These are phyloP conservation scores for Myripristis jacobus DNA, from an alignment of 2,797 vertebrate genomes.

Conservation along the genomic window DNA sequence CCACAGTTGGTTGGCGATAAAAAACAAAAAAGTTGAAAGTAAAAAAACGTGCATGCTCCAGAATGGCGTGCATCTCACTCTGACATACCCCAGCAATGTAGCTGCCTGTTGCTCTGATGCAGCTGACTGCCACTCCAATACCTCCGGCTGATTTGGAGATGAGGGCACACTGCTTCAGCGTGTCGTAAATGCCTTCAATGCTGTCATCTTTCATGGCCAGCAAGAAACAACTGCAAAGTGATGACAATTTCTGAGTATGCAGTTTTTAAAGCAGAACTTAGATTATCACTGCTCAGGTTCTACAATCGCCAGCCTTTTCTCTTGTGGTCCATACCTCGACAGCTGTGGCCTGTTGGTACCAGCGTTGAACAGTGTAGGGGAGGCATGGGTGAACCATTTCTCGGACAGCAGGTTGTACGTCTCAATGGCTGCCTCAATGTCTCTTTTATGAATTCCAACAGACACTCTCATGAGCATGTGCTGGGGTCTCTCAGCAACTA, in stretches of 20 bases:
- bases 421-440: conserved; percentile 92
- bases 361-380: conserved; percentile 96
- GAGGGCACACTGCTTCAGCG: conserved; percentile 94
- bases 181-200: conserved; percentile 96
- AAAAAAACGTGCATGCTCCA: background rate
- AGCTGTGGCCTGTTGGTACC: conserved; percentile 94
- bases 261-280: background rate
- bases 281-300: background rate
- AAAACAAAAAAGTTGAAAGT: no score
- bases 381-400: conserved; percentile 97
- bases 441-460: conserved; percentile 91
- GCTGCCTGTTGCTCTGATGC: conserved; percentile 95
- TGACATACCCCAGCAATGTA: conserved; percentile 97
- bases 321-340: conserved; percentile 79
- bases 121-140: conserved; percentile 95
- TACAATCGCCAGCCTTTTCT: background rate
- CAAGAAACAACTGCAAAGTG: conserved; percentile 88
- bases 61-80: conserved; percentile 19
- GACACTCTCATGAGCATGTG: conserved; percentile 98
- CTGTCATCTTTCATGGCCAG: conserved; percentile 96
- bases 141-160: conserved; percentile 98
- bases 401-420: conserved; percentile 97
- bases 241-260: background rate
- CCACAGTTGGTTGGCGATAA: background rate
- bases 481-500: conserved; percentile 94